These are phyloP conservation scores for Paramisgurnus dabryanus DNA, from an alignment of 2,113 vertebrate species.

Conservation along the genomic window DNA sequence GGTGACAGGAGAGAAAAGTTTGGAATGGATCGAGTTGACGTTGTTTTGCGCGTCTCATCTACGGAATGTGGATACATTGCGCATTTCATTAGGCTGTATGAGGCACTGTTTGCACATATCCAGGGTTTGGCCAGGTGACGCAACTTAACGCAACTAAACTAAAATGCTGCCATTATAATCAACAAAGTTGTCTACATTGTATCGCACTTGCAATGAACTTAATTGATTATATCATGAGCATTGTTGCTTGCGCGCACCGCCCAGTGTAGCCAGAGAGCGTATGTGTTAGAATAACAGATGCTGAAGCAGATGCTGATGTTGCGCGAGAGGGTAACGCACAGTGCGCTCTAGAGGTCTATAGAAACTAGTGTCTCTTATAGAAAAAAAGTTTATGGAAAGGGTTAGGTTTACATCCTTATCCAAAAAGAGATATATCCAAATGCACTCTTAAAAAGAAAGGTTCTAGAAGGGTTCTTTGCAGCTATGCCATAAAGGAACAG, in stretches of 20 bases:
- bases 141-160: neutral
- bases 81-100: neutral
- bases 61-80: constrained; percentile 21
- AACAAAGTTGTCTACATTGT: neutral
- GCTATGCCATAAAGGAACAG: too few relatives aligned
- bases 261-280: neutral
- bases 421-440: too few relatives aligned
- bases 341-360: neutral
- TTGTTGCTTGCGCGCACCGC: neutral
- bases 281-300: neutral
- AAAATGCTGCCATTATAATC: neutral
- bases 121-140: neutral
- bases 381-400: too few relatives aligned
- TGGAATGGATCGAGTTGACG: constrained; percentile 34
- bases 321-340: neutral
- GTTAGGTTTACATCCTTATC: too few relatives aligned
- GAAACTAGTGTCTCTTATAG: neutral
- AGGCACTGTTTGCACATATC: neutral
- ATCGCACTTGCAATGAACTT: neutral
- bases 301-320: constrained; percentile 9
- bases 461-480: too few relatives aligned
- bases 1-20: constrained; percentile 45
- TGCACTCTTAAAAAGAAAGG: too few relatives aligned
- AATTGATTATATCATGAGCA: neutral
- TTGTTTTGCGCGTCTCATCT: neutral